phyloP scores from a whole-genome alignment of 2,888 invertebrate genomes.

The Gymnocheta viridis region DNA sequence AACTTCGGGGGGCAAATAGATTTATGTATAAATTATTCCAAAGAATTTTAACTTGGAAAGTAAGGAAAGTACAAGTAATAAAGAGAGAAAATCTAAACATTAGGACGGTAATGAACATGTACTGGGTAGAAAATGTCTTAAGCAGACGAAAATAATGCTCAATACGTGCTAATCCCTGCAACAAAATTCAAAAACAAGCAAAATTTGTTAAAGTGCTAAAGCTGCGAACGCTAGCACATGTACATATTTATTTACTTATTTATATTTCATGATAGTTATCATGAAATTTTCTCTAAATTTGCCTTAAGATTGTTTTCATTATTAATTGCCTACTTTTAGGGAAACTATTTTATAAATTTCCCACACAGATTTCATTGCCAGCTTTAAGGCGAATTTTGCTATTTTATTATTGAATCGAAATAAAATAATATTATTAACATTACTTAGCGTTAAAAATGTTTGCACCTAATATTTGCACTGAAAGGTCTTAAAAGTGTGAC shows the following conservation, averaged over 20 bases:
- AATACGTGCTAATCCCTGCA: not conserved
- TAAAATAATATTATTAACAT: not conserved
- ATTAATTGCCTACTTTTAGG: not conserved
- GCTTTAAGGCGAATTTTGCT: no score
- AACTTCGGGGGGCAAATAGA: conserved; percentile 13
- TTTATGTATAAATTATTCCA: not conserved
- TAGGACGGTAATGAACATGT: not conserved
- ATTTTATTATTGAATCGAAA: no score
- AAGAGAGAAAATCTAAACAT: not conserved
- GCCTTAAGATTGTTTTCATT: not conserved
- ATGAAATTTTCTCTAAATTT: not conserved
- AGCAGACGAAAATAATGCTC: not conserved
- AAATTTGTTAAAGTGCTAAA: not conserved
- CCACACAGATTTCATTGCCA: no score
- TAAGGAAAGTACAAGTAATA: not conserved
- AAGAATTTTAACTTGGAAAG: not conserved
- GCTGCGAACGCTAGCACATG: not conserved
- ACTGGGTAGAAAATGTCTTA: not conserved
- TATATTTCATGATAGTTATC: not conserved
- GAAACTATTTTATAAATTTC: not conserved
- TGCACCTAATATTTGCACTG: not conserved
- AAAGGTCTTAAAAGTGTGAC: not conserved
- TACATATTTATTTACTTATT: not conserved
- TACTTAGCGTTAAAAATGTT: not conserved
- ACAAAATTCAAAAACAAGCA: not conserved